phyloP scores from a whole-genome alignment of 2,797 vertebrate species.

The Acanthis flammea region DNA sequence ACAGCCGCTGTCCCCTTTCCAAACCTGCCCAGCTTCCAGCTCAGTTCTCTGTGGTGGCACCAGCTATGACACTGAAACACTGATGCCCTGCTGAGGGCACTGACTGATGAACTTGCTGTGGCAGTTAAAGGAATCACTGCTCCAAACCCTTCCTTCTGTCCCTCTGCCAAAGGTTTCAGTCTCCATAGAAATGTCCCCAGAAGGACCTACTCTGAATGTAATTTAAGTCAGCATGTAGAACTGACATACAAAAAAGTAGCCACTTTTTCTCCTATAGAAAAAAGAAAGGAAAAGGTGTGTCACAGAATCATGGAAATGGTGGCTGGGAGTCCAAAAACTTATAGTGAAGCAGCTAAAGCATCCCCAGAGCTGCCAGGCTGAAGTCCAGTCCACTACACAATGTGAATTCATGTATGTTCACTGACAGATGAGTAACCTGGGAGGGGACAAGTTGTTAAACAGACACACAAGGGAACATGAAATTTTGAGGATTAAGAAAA shows the following conservation, averaged over 20 bases:
- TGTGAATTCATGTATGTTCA: background rate
- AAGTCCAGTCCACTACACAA: background rate
- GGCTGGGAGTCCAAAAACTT: background rate
- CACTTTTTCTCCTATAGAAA: background rate
- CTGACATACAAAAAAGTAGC: background rate
- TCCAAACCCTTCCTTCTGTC: background rate
- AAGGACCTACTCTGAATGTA: background rate
- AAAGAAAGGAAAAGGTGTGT: background rate
- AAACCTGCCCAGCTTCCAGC: background rate
- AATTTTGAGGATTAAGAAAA: background rate
- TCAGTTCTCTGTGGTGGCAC: background rate
- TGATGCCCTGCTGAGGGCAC: background rate
- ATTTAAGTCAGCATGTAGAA: background rate
- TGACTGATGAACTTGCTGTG: background rate
- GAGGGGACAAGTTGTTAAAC: background rate
- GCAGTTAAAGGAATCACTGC: background rate
- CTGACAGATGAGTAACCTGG: background rate
- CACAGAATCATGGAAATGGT: background rate
- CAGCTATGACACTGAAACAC: background rate
- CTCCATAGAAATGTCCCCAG: background rate
- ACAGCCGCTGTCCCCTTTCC: background rate
- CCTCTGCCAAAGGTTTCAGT: slow-evolving; percentile 16
- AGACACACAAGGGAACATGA: background rate
- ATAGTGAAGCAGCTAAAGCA: background rate
- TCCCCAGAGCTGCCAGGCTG: background rate